Conservation (phyloP, 2,113 vertebrate species). For the Sus scrofa region T2T-Sscrofa CM000817.6:27830001-27830500, state of each 20-base stretch:
- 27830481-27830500: neutral
- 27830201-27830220: constrained; percentile 59
- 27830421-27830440: neutral
- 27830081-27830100: neutral
- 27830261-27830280: constrained; percentile 68
- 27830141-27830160: neutral
- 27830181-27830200: neutral
- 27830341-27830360: rapidly evolving
- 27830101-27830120: neutral
- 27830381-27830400: neutral
- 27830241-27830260: constrained; percentile 70
- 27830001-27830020: neutral
- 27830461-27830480: neutral
- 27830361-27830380: no score
- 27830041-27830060: neutral
- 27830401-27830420: neutral
- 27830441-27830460: rapidly evolving
- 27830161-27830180: neutral
- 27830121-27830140: neutral
- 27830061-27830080: neutral
- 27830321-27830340: neutral
- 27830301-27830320: neutral
- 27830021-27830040: neutral
- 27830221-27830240: constrained; percentile 71
- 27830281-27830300: constrained; percentile 54